Evolutionary conservation across 2,113 vertebrate species (phyloP).

Genomic region (Dipodomys spectabilis): DNA sequence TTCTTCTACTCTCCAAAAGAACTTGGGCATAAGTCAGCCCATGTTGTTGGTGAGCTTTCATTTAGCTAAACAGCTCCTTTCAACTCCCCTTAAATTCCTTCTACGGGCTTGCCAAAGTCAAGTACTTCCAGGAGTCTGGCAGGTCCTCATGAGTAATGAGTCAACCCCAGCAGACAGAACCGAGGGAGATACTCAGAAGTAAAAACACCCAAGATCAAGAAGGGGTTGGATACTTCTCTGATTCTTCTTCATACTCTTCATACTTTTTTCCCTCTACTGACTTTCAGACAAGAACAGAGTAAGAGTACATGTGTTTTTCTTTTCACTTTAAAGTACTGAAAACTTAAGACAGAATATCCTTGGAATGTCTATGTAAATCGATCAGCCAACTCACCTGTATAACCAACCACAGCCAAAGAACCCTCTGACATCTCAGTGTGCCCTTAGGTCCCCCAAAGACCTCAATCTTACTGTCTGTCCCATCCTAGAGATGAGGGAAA

Average conservation of each 20-base stretch:
- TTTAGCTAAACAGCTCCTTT: conserved; percentile 59
- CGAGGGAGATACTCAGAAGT: neutral
- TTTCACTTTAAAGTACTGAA: conserved; percentile 33
- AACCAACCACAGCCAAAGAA: neutral
- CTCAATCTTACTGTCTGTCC: neutral
- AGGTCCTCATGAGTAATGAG: conserved; percentile 34
- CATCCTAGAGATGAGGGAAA: neutral
- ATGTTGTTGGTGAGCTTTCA: conserved; percentile 69
- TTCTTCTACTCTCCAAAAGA: conserved; percentile 49
- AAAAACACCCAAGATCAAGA: neutral
- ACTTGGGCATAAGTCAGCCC: neutral
- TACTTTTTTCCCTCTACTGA: conserved; percentile 22
- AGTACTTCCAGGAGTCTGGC: neutral
- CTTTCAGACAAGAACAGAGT: conserved; percentile 34
- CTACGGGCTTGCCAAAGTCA: conserved; percentile 38
- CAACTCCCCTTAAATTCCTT: neutral
- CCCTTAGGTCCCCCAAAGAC: neutral
- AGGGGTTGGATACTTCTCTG: neutral
- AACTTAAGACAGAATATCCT: conserved; percentile 64
- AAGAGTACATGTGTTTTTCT: conserved; percentile 35
- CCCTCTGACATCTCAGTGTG: conserved; percentile 25
- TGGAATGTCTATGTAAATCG: neutral
- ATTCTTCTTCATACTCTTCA: conserved; percentile 17
- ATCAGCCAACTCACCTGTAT: neutral
- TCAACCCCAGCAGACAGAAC: neutral